Base-by-base conservation (phyloP, 2,888 invertebrate genomes). In the Pheosia tremula region DNA sequence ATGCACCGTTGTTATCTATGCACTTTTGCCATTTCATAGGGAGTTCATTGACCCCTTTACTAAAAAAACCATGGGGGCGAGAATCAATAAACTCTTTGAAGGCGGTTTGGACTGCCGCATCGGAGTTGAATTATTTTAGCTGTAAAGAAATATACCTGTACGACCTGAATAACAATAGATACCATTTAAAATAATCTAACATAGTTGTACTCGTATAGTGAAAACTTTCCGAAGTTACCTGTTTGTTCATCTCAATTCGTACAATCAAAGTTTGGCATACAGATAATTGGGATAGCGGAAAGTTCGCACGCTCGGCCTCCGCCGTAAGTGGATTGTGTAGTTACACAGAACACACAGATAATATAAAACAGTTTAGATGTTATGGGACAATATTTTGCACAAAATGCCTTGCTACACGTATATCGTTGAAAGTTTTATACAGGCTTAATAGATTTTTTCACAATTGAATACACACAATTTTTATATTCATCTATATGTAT, bases 231-330 rank as follows among this genome's bases (percentile, higher is more conserved):
- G 58, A 61, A 60, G 47, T 54, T 61, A 53, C 58, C 61, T 63
- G 60, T 69, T 75, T 68, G 67, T 72, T 74, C 64, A 57, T 66
- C 59, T 62, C 57, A 41, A 66, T 67, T 64, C 59, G 41, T 52
- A n/a, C 53, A 67, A 70, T 66, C 59, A 53, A 13, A 61, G 63
- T 69, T 71, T 55, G 41, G 59, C 62, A 56, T 62, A 66, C 58
- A 63, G 64, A 66, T 71, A 70, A 72, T 74, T 71, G 60, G 64
- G 61, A 64, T 60, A 63, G 65, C 58, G 54, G 61, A 52, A 57
- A 63, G 50, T 59, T 55, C 60, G 52, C 50, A n/a, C 5, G 13
- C 36, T 8, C 7, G n/a, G n/a, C 54, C 24, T 54, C 38, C 38
- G 24, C 11, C 38, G 54, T 54, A 39, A 54, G 54, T 54, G 54